Percentiles rank a stretch among this genome's conserved stretches.
phyloP scores from a whole-genome alignment of 2,113 vertebrate species.

The Cyprinodon tularosa region DNA sequence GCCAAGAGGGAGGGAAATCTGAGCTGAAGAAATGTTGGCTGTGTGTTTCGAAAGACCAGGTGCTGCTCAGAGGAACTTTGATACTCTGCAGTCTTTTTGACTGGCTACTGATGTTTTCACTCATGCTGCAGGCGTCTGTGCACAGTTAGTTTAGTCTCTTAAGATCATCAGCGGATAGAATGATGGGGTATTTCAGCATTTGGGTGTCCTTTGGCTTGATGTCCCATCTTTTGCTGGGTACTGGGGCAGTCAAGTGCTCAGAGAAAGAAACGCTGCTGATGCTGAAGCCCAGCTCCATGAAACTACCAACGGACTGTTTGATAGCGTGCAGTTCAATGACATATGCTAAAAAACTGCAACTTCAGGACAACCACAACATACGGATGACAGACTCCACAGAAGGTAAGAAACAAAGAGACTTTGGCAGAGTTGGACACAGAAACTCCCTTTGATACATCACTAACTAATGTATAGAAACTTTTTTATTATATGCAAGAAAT shows the following conservation, averaged over 20 bases:
- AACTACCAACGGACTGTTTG: conserved; percentile 63
- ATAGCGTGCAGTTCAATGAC: conserved; percentile 71
- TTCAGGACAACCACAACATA: conserved; percentile 64
- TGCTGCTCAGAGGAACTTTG: conserved; percentile 22
- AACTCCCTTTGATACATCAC: neutral
- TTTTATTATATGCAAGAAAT: neutral
- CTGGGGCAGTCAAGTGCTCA: conserved; percentile 49
- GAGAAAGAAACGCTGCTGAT: conserved; percentile 52
- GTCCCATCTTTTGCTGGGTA: conserved; percentile 40
- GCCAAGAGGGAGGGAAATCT: conserved; percentile 44
- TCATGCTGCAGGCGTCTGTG: conserved; percentile 16
- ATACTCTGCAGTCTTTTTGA: conserved; percentile 52
- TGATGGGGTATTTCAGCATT: conserved; percentile 46
- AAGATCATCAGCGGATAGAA: conserved; percentile 31
- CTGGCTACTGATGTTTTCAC: conserved; percentile 8
- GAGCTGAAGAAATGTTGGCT: conserved; percentile 57
- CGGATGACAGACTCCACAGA: conserved; percentile 63
- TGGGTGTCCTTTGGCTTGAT: conserved; percentile 58
- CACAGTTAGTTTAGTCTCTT: neutral
- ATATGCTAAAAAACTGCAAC: conserved; percentile 56
- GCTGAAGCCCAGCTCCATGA: conserved; percentile 12
- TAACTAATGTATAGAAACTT: neutral
- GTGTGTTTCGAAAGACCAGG: conserved; percentile 17
- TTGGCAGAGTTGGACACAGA: neutral
- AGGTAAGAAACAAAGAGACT: conserved; percentile 61